Evolutionary conservation across 2,888 invertebrate genomes (phyloP), one percentile per base, ranked within the genome.

Genomic region (Sicus ferrugineus): DNA sequence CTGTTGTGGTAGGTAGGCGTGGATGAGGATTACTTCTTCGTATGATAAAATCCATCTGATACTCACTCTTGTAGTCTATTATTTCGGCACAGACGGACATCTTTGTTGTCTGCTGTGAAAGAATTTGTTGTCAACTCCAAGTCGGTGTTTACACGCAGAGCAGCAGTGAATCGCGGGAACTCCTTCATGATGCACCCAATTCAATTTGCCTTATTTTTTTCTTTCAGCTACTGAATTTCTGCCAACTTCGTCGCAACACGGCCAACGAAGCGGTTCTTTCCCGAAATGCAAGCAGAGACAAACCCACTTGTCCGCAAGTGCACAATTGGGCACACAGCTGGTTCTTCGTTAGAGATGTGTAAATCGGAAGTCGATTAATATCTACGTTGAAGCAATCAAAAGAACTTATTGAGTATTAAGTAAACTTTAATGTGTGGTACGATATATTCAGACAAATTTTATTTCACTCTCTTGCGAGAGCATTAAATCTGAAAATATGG

Each of bases 81-180:
- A 21, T 74, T 73, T 31, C 72, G 70, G 42, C 28, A 72, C 38
- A 58, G 62, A 67, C n/a, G 63, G 38, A 58, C 63, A 48, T 69
- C 71, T 67, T 31, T 72, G 70, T 70, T 72, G 52, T 66, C 54
- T 7, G 62, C 9, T 26, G 65, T 19, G 9, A 26, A 26, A 14
- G 11, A 5, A 14, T 31, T 14, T 50, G 81, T 75, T 26, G 79
- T 80, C 2, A 86, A 84, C 67, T 86, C 87, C 23, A 89, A 80
- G 68, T 86, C 83, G 1, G 91, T 90, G 77, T 89, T 90, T 16
- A 89, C 89, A 71, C 92, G 86, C 1, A 92, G 81, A 21, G 90
- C 89, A 75, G 91, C 87, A 11, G 91, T 90, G 63, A 92, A 87
- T 64, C 91, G 88, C 71, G 92, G 92, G 70, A 80, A 77, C 28